Evolutionary conservation across 2,113 vertebrate genomes (phyloP), one percentile per base, ranked within the genome.

Genomic region (Corydoras maculifer): DNA sequence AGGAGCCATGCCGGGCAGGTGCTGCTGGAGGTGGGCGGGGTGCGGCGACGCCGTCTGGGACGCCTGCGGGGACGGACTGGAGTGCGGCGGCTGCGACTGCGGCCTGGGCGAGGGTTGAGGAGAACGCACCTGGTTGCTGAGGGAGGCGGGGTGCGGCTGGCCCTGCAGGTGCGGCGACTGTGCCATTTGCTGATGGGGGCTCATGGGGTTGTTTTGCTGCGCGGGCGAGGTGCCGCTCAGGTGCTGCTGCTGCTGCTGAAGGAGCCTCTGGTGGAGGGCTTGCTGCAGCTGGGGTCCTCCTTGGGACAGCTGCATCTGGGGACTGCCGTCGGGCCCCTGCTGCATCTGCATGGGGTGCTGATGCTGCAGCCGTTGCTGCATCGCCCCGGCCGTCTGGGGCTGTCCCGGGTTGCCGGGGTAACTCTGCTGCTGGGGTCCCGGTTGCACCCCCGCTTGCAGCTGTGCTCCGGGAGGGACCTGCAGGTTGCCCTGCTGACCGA

Each of bases 11-110:
- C 86, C 87, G 0, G 85, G 86, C 68, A 89, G 88, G 71, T 90
- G 90, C 81, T 88, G 89, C 80, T 82, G 85, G 62, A 90, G 79
- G 72, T 91, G 92, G 81, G 88, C 88, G 10, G 94, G 94, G 82
- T 96, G 97, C 0, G 95, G 97, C 49, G 97, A 98, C 73, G 94
- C 93, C 10, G 94, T 96, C 85, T 98, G 95, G 86, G 95, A 93
- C 87, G 94, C 94, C 75, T 97, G 96, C 93, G 94, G 96, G 54
- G 97, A 98, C 0, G 97, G 97, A 85, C 95, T 99, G 62, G 97
- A 98, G 87, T 96, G 94, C 9, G 97, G 94, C 29, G 96, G 97
- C 81, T 97, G 96, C 0, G 96, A 96, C 81, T 95, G 92, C 0
- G 94, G 97, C 9, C 94, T 92, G 2, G 95, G 96, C 1, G 98